Base-by-base conservation (phyloP, 2,888 invertebrate species). In the Apamea anceps region DNA sequence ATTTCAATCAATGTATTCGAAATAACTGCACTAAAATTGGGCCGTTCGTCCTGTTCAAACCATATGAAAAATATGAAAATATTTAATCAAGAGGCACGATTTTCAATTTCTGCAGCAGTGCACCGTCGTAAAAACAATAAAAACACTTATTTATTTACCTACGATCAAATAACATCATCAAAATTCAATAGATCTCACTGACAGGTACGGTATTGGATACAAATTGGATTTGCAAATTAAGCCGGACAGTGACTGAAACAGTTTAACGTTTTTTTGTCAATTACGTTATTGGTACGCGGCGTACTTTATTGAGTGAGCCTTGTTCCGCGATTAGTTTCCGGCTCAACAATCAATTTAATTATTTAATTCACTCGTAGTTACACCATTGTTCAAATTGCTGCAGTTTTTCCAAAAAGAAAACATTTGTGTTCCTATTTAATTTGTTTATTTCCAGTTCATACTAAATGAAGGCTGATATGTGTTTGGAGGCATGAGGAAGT, bases 191-290 rank as follows among this genome's bases (percentile, higher is more conserved):
- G 91, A 92, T 92, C 87, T 90, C 89, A 90, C 89, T 88, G 91
- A 90, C 92, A 91, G 91, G 85, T 89, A 88, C 86, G 89, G 88
- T 91, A 91, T 92, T 91, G 91, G 89, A 90, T 90, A 91, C 91
- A 92, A 92, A 93, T 93, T 93, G 93, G 88, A 90, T 93, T 93
- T 93, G 91, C 90, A 93, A 93, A 93, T 92, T 92, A 92, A 93
- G 88, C 91, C 89, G 89, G 88, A 88, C 90, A 86, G 85, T 88
- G 91, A 90, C 88, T 91, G 91, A 89, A 89, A 90, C 88, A 89
- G 85, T 89, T 88, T 84, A 89, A 88, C 82, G 81, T 86, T 90
- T 92, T 91, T 91, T 87, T 89, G 81, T 82, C 87, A 90, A 89
- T 90, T 90, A 89, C 84, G 79, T 81, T 89, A 85, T 87, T 80